Percentiles rank a stretch among this genome's conserved stretches.
phyloP scores from a whole-genome alignment of 1,140 invertebrate species.

The Drosophila ficusphila region DNA sequence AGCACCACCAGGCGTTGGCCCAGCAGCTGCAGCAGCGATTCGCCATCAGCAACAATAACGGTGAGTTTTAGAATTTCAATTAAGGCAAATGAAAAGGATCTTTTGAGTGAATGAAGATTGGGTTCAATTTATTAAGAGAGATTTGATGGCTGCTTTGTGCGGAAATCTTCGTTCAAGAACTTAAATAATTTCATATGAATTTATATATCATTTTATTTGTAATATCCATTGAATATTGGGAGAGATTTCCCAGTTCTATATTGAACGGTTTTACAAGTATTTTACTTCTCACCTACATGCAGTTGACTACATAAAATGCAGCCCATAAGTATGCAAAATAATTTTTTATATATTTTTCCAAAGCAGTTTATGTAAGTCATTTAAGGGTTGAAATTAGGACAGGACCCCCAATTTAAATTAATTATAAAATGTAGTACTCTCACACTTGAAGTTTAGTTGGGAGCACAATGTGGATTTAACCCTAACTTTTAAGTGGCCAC shows the following conservation, averaged over 20 bases:
- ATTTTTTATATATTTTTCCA: background rate
- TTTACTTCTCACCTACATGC: constrained; percentile 2
- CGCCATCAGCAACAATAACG: constrained; percentile 84
- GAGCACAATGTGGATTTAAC: background rate
- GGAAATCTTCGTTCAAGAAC: no score
- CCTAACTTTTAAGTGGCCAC: constrained; percentile 11
- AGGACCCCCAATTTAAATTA: no score
- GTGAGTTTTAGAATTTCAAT: constrained; percentile 56
- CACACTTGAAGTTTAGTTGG: background rate
- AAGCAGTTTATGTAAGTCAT: background rate
- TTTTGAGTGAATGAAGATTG: background rate
- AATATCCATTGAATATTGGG: no score
- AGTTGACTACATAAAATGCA: background rate
- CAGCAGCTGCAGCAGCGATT: constrained; percentile 84
- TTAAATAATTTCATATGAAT: no score
- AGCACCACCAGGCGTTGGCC: constrained; percentile 83
- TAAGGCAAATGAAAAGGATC: background rate
- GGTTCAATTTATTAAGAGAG: background rate
- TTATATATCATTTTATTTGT: no score
- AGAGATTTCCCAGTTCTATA: no score
- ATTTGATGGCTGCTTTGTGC: no score
- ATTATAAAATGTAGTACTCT: background rate
- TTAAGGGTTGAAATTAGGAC: no score
- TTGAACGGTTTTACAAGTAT: background rate
- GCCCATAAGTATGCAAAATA: constrained; percentile 4